Percentiles rank a stretch among this genome's conserved stretches.
Conservation (phyloP, 2,113 vertebrate species). For the Misgurnus mizolepis region DNA sequence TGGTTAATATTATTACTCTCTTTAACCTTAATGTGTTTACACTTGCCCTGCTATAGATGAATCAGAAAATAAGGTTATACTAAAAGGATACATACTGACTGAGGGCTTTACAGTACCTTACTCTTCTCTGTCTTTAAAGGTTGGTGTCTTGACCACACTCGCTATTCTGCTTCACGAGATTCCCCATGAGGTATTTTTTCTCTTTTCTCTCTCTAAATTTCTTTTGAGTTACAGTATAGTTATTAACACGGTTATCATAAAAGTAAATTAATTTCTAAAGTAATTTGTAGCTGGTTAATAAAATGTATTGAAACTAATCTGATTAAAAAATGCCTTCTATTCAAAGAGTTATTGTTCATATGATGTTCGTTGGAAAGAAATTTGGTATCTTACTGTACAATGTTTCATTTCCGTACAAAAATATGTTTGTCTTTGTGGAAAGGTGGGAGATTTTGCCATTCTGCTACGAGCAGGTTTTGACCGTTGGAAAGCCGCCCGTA, state of each 20-base stretch:
- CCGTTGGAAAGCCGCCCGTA: conserved; percentile 93
- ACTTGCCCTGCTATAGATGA: not conserved
- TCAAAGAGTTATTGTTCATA: not conserved
- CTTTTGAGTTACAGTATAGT: not conserved
- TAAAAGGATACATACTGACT: not conserved
- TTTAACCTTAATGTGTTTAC: not conserved
- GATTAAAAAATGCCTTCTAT: no score
- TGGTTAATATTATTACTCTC: not conserved
- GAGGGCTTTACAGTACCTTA: not conserved
- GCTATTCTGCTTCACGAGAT: conserved; percentile 98
- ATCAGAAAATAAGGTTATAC: not conserved
- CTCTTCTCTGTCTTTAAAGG: conserved; percentile 70
- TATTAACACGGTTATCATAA: not conserved
- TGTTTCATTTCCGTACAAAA: not conserved
- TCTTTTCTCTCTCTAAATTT: not conserved
- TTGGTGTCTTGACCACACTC: conserved; percentile 91
- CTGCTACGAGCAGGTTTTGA: conserved; percentile 96
- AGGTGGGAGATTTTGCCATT: conserved; percentile 98
- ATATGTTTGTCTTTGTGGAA: conserved; percentile 25
- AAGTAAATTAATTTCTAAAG: not conserved
- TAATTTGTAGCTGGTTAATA: not conserved
- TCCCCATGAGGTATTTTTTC: conserved; percentile 89
- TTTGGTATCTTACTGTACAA: not conserved
- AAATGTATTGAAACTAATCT: not conserved
- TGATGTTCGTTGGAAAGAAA: not conserved